Percentiles rank a stretch among this genome's conserved stretches.
Evolutionary conservation across 2,797 vertebrate genomes (phyloP).

Genomic region (Pachyuromys duprasi): DNA sequence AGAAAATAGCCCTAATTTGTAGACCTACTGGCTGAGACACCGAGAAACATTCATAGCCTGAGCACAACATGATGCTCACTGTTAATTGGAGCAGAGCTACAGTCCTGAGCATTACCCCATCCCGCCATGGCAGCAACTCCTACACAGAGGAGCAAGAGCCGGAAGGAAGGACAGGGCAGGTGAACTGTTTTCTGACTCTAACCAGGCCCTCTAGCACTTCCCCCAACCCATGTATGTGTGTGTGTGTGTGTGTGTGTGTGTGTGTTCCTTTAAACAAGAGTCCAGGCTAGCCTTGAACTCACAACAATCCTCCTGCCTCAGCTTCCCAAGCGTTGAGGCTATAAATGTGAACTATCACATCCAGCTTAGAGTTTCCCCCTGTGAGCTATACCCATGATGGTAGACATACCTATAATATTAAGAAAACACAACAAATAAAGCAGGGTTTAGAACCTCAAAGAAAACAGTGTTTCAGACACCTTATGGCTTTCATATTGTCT

Average conservation of each 20-base stretch:
- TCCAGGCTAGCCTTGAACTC: not conserved
- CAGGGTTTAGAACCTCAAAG: not conserved
- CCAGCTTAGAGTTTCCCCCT: not conserved
- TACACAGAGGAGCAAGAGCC: not conserved
- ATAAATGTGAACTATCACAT: not conserved
- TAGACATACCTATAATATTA: not conserved
- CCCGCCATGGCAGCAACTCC: not conserved
- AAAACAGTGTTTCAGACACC: not conserved
- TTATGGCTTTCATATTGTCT: not conserved
- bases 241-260: not conserved
- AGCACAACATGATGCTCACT: not conserved
- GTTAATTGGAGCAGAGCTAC: not conserved
- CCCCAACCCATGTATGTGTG: not conserved
- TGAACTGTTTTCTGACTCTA: not conserved
- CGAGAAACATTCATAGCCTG: not conserved
- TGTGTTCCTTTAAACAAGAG: too few species aligned
- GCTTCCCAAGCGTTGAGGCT: not conserved
- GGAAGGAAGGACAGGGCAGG: not conserved
- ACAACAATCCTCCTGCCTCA: not conserved
- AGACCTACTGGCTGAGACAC: not conserved
- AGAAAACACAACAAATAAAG: constrained; percentile 30
- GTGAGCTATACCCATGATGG: not conserved
- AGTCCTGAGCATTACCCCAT: too few species aligned
- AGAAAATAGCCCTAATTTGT: not conserved
- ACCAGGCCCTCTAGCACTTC: too few species aligned